Evolutionary conservation across 2,113 vertebrate genomes (phyloP), one percentile per base, ranked within the genome.

Genomic region (Amblyopsis rosae): DNA sequence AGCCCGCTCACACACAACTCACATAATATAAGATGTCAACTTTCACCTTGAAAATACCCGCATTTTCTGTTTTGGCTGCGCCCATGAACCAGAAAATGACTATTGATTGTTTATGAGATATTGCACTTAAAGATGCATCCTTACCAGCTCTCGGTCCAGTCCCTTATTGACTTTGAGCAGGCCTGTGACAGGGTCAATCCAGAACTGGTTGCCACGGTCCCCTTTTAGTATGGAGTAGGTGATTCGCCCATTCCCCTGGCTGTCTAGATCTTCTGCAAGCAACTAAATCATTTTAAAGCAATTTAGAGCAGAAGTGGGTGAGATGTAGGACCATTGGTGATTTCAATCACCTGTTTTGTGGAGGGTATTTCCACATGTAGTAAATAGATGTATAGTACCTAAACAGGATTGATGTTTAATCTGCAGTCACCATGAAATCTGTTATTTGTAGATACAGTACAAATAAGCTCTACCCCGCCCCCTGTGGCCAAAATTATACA

Each of bases 131-230:
- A 70, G 55, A 68, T 33, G 62, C 67, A 46, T 82, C 61, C 95
- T 94, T 93, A 99, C 97, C 88, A 92, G 91, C 88, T 99, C 98
- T 86, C 96, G 91, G 88, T 99, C 96, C 77, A 99, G 93, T 72
- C 92, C 94, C 90, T 96, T 96, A 82, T 96, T 96, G 87, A 99
- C 95, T 73, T 95, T 96, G 86, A 99, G 92, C 0, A 98, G 93
- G 66, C 96, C 98, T 49, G 94, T 76, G 53, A 93, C 80, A 62
- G 96, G 94, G 90, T 98, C 94, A 60, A 99, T 93, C 15, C 93
- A 91, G 93, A 99, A 99, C 79, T 98, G 94, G 72, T 94, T 95
- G 82, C 93, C 93, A 32, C 76, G 93, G 85, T 99, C 96, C 2
- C 97, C 98, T 72, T 87, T 95, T 77, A 96, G 90, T 66, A 99